A percentile compares a stretch with the other conserved stretches of the same genome.
Conservation (phyloP, 2,113 vertebrate species). For the Antechinus stuartii region DNA sequence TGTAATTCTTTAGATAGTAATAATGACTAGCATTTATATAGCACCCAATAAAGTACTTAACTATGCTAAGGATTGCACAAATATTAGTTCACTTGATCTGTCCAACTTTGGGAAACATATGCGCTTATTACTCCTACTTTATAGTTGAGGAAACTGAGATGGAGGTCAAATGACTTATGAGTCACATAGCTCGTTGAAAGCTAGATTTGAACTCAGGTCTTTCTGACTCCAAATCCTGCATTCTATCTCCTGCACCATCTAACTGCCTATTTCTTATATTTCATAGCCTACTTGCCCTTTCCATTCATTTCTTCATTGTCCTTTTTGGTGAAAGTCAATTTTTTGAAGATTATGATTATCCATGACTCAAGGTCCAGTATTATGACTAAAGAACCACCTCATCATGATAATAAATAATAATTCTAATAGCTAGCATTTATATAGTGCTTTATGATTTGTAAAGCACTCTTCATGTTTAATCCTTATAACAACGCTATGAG, state of each 20-base stretch:
- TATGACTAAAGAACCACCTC: neutral
- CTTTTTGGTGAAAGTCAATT: neutral
- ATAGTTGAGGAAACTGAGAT: neutral
- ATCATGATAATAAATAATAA: neutral
- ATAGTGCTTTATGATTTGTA: neutral
- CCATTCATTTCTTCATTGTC: neutral
- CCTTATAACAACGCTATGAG: neutral
- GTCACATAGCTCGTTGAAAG: neutral
- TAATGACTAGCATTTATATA: no score
- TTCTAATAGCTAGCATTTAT: neutral
- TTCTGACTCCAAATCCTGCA: neutral
- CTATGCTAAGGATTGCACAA: no score
- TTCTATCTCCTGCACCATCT: neutral
- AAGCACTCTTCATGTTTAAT: neutral
- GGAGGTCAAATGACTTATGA: neutral
- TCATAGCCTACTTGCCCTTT: neutral
- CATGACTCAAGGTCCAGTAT: neutral
- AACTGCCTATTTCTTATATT: neutral
- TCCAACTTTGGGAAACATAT: neutral
- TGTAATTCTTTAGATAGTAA: neutral
- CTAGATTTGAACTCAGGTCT: neutral
- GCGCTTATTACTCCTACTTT: neutral
- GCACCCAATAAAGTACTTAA: neutral
- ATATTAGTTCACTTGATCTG: neutral
- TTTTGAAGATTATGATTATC: neutral